Evolutionary conservation across 2,797 vertebrate genomes (phyloP).

Genomic region (Champsocephalus esox): DNA sequence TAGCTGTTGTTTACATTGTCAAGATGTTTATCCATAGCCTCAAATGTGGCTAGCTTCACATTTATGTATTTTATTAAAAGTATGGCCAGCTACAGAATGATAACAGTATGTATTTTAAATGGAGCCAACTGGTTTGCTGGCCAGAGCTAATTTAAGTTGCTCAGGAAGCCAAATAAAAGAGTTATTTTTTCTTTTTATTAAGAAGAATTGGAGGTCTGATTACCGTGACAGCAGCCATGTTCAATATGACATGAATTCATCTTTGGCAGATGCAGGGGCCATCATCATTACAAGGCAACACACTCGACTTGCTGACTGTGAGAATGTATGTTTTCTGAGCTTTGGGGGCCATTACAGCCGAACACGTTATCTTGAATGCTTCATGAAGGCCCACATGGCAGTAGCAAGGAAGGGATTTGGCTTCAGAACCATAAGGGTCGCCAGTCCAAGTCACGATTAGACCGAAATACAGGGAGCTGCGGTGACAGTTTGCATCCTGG

Average conservation of each 20-base stretch:
- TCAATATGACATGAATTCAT: conserved; percentile 60
- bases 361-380: too few species aligned
- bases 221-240: conserved; percentile 44
- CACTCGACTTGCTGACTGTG: conserved; percentile 25
- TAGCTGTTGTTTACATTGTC: conserved; percentile 59
- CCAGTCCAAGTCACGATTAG: too few species aligned
- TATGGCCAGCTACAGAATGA: conserved; percentile 31
- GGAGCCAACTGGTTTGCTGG: conserved; percentile 41
- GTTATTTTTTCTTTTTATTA: conserved; percentile 43
- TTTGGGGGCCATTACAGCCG: too few species aligned
- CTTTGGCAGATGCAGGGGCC: conserved; percentile 57
- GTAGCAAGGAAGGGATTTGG: too few species aligned
- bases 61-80: conserved; percentile 47
- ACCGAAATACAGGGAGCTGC: too few species aligned
- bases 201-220: conserved; percentile 53
- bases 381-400: too few species aligned
- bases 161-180: conserved; percentile 43
- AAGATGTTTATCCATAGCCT: conserved; percentile 53
- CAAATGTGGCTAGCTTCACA: conserved; percentile 41
- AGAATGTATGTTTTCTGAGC: conserved; percentile 43
- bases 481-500: too few species aligned
- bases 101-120: conserved; percentile 55
- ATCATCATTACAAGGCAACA: conserved; percentile 72
- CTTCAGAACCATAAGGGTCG: too few species aligned
- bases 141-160: conserved; percentile 29